Evolutionary conservation across 2,888 invertebrate species (phyloP), one percentile per base, ranked within the genome.

Genomic region (Aporophyla nigra): DNA sequence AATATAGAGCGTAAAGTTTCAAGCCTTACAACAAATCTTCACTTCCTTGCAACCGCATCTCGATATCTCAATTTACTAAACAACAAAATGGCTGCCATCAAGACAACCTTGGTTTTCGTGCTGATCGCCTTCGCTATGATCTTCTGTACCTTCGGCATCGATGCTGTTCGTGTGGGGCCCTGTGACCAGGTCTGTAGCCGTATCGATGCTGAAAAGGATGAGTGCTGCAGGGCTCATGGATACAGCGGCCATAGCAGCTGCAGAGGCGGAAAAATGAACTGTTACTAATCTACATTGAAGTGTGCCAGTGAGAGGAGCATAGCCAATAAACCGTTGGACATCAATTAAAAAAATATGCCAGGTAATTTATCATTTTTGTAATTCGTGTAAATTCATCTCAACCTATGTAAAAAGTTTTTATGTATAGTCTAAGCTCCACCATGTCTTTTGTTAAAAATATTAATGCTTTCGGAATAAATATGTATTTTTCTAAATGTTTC

Each of bases 171-270:
- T 61, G 59, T 82, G 16, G 65, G 40, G 14, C 54, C 82, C 14
- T 78, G 78, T 43, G 76, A 78, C 65, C 76, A 78, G 49, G 82
- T 78, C 40, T 82, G 78, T 19, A 5, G 16, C 40, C 82, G 82
- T 16, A 78, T 65, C 49, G 49, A 24, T 1, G 0, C 40, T 24
- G 78, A 78, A 14, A 82, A 76, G 59, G 0, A 66, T 9, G 58
- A 46, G 14, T 78, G 78, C 65, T 78, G 82, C 65, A 19, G 9
- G 10, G 19, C 46, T 16, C 78, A 78, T 33, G 59, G 59, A 1
- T 2, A 54, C 59, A 5, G 0, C 0, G n/a, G 65, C 14, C 21
- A 16, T n/a, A 0, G 0, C 0, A 65, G 46, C 53, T 78, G 78
- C 59, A 2, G 7, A 24, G 51, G 24, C 4, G 78, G 82, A 19